These are phyloP conservation scores for Papilio demoleus DNA, from an alignment of 2,888 invertebrate species.

Conservation along the genomic window DNA sequence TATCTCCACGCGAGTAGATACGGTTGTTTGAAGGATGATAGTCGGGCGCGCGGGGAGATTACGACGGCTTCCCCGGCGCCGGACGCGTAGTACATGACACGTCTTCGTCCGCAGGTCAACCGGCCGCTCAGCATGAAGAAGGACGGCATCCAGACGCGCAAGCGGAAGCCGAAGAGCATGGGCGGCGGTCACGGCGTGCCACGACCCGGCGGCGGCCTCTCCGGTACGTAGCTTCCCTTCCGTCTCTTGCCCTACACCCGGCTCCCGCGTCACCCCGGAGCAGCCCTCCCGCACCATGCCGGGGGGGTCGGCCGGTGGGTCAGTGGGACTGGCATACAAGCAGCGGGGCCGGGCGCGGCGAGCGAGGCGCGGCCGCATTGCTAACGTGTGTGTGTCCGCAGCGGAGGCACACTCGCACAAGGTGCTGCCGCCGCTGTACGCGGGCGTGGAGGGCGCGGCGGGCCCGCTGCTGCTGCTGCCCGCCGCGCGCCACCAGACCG, in stretches of 20 bases:
- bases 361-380: constrained; percentile 28
- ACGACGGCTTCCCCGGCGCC: constrained; percentile 71
- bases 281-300: not conserved
- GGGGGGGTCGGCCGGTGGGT: not conserved
- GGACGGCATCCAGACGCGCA: constrained; percentile 98
- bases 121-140: constrained; percentile 99
- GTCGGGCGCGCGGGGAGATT: constrained; percentile 70
- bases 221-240: constrained; percentile 60
- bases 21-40: constrained; percentile 82
- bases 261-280: not conserved
- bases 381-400: constrained; percentile 65
- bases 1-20: constrained; percentile 79
- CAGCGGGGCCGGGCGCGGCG: constrained; percentile 25
- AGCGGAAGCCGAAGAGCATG: constrained; percentile 93
- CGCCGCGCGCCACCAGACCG: constrained; percentile 55
- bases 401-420: constrained; percentile 72
- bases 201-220: constrained; percentile 59
- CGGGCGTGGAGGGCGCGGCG: constrained; percentile 68
- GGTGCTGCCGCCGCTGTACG: constrained; percentile 79
- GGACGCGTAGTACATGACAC: constrained; percentile 42
- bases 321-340: too few species aligned
- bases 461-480: constrained; percentile 64
- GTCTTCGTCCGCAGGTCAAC: constrained; percentile 87
- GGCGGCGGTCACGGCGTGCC: constrained; percentile 67
- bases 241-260: not conserved